Evolutionary conservation across 2,888 invertebrate species (phyloP), one percentile per base, ranked within the genome.

Genomic region (Drosophila diplacantha): DNA sequence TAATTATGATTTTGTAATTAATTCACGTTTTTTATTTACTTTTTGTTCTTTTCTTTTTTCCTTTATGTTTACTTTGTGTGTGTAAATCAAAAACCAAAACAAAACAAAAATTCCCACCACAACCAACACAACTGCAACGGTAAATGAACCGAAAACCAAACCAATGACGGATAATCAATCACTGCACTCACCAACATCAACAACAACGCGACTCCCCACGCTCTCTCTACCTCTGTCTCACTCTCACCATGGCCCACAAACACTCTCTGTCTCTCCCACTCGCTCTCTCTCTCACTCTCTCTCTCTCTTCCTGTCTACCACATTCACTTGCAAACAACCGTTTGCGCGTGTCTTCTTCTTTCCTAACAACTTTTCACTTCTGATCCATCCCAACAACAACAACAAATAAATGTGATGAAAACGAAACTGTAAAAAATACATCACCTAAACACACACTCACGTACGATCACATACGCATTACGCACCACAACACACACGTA

Each of bases 341-440:
- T 64, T 62, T 73, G 67, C 72, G 74, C 69, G 75, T 81, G 78
- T 74, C 61, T 72, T 61, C 66, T 73, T 73, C 67, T 75, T 47
- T 81, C 83, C 84, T 85, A 85, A 85, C 83, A 69, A 83, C 80
- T 81, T 85, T 83, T 76, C 81, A 78, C 80, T 73, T 80, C 73
- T 71, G 70, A 73, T 73, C 73, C 76, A 81, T 82, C 68, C 68
- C 52, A 68, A 65, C 47, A 52, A 63, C 46, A 63, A 46, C 49
- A 39, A 47, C 43, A 56, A 52, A 29, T 51, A 18, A 47, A 64
- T 55, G 50, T 49, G 38, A 69, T 49, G 38, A 69, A 53, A 56
- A 57, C 34, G 46, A 68, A 63, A 74, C 24, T 55, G 46, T 66
- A 66, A 55, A 61, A 69, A 55, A 51, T 24, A 58, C 52, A 59